Percentiles rank a stretch among this genome's conserved stretches.
phyloP scores from a whole-genome alignment of 2,113 vertebrate species.

The Isichthys henryi region DNA sequence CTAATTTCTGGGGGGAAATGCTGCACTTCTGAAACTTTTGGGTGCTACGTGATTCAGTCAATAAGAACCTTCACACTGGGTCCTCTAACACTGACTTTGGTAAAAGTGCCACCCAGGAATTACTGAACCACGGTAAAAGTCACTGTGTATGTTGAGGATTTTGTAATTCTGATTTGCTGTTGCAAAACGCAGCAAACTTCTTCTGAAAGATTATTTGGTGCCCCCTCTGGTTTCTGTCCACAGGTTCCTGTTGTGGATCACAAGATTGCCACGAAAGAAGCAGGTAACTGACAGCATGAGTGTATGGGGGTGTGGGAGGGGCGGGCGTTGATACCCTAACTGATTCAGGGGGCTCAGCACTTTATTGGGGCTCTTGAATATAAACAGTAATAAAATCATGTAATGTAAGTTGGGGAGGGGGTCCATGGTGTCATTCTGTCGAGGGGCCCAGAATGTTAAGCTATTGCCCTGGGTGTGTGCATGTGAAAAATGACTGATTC shows the following conservation, averaged over 20 bases:
- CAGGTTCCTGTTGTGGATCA: constrained; percentile 9
- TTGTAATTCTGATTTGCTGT: neutral
- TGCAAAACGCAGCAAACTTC: neutral
- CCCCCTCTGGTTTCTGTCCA: neutral
- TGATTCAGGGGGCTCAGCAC: neutral
- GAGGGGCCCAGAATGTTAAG: neutral
- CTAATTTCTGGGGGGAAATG: neutral
- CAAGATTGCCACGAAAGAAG: neutral
- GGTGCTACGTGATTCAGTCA: neutral
- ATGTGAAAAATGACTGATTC: neutral
- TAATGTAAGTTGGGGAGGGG: neutral
- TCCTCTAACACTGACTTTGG: neutral
- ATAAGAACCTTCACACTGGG: neutral
- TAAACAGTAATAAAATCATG: neutral
- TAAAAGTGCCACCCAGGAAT: neutral
- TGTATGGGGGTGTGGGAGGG: neutral
- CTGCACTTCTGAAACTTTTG: neutral
- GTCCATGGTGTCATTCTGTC: neutral
- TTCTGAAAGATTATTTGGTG: neutral
- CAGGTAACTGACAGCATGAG: constrained; percentile 11
- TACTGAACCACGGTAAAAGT: neutral
- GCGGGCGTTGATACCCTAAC: neutral
- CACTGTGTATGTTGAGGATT: neutral
- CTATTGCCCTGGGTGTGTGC: neutral
- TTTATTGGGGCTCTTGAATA: neutral